Base-by-base conservation (phyloP, 1,140 invertebrate genomes). In the Apis cerana region DNA sequence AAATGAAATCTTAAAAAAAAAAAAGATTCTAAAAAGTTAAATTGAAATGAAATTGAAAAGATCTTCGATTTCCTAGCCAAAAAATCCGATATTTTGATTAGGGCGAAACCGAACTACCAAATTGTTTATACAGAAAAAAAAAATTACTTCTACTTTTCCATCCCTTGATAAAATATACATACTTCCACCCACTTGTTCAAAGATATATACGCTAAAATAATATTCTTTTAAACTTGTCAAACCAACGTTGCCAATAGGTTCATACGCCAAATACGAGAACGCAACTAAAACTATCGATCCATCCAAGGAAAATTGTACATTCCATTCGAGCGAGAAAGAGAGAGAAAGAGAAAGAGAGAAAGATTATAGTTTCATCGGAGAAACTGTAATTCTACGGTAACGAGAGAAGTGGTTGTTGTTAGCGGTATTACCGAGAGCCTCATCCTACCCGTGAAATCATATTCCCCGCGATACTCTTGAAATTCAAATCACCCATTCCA, bases 401-500 rank as follows among this genome's bases (percentile, higher is more conserved):
- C 68, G 68, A 64, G 59, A 75, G 59, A 80, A 74, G 70, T 27
- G 78, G 33, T 75, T 75, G 78, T 75, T 80, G 70, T 75, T 75
- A 65, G 61, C 21, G 59, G 48, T 64, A 80, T 64, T 80, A 56
- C 61, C 15, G 59, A n/a, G 21, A 33, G 3, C 43, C 65, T 50
- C 69, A 12, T 76, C 50, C 50, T 21, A 50, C 17, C 59, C 21
- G 59, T 27, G 70, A 74, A 74, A 80, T 80, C 59, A 48, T 75
- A 75, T 80, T 80, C 78, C 64, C 56, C 27, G 78, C 58, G 61
- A 75, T 65, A 80, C 70, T 64, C 70, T 64, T 80, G 70, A 80
- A 80, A 80, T 80, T 80, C 70, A 80, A 75, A 80, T 75, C 52
- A 80, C 12, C 78, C 50, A 27, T 64, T 72, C 27, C 19, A 43